Conservation (phyloP, 2,888 invertebrate species). For the Gymnocheta viridis region DNA sequence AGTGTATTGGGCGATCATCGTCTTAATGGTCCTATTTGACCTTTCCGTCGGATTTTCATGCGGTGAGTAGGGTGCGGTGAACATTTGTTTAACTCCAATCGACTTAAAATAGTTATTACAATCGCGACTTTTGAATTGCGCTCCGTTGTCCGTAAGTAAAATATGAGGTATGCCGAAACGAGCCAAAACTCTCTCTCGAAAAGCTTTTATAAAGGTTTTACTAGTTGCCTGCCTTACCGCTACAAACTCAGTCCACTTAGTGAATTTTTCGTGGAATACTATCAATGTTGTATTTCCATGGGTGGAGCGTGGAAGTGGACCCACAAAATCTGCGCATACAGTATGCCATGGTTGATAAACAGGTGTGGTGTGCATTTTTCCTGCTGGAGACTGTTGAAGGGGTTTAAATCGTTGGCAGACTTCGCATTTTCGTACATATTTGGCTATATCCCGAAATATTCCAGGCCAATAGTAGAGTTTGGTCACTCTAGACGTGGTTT, state of each 20-base stretch:
- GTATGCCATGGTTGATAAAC: not conserved
- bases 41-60: conserved; percentile 37
- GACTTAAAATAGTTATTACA: conserved; percentile 10
- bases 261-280: too few species aligned
- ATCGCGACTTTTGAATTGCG: conserved; percentile 28
- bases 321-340: conserved; percentile 40
- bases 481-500: not conserved
- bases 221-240: too few species aligned
- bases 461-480: conserved; percentile 36
- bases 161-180: too few species aligned
- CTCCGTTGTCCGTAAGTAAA: too few species aligned
- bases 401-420: conserved; percentile 27
- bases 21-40: conserved; percentile 15
- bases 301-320: conserved; percentile 18
- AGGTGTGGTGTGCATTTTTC: conserved; percentile 5
- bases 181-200: too few species aligned
- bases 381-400: too few species aligned
- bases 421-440: conserved; percentile 10
- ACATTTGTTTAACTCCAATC: not conserved
- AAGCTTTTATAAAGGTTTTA: too few species aligned
- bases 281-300: conserved; percentile 35
- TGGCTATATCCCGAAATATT: conserved; percentile 7
- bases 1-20: conserved; percentile 41
- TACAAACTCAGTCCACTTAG: too few species aligned
- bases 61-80: conserved; percentile 30